Percentiles rank a stretch among this genome's conserved stretches.
Conservation (phyloP, 2,888 invertebrate species). For the Bembecia ichneumoniformis region DNA sequence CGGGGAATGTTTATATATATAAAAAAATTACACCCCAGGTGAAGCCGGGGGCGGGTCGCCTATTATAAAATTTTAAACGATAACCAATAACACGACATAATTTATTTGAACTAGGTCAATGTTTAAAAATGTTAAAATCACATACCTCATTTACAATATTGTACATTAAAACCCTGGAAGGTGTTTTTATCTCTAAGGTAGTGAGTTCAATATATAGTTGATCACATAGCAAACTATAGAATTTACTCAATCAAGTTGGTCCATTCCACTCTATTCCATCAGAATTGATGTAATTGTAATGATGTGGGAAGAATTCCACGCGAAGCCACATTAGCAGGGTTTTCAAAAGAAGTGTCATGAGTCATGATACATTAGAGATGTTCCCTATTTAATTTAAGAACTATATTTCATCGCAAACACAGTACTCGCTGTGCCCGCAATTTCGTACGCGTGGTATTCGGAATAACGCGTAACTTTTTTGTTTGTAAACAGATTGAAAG, state of each 20-base stretch:
- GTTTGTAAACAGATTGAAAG: no score
- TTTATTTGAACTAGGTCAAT: not conserved
- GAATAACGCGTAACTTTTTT: no score
- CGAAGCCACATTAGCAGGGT: constrained; percentile 12
- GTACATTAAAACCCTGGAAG: not conserved
- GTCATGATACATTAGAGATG: no score
- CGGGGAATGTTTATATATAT: no score
- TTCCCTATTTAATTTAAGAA: no score
- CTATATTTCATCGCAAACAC: no score
- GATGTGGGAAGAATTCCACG: constrained; percentile 4
- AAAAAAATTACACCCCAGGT: no score
- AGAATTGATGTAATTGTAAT: not conserved
- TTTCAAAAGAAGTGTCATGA: constrained; percentile 6
- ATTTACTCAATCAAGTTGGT: not conserved
- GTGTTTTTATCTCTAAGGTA: not conserved
- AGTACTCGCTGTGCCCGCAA: no score
- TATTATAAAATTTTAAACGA: not conserved
- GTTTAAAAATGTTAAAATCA: not conserved
- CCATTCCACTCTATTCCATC: constrained; percentile 3
- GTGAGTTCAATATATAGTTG: not conserved
- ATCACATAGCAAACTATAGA: not conserved
- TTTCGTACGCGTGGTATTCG: no score
- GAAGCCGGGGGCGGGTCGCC: no score
- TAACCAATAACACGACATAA: not conserved
- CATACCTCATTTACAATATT: not conserved